A percentile compares a stretch with the other conserved stretches of the same genome.
Conservation (phyloP, 64 coral and sea anemone species). For the Stichodactyla helianthus region DNA sequence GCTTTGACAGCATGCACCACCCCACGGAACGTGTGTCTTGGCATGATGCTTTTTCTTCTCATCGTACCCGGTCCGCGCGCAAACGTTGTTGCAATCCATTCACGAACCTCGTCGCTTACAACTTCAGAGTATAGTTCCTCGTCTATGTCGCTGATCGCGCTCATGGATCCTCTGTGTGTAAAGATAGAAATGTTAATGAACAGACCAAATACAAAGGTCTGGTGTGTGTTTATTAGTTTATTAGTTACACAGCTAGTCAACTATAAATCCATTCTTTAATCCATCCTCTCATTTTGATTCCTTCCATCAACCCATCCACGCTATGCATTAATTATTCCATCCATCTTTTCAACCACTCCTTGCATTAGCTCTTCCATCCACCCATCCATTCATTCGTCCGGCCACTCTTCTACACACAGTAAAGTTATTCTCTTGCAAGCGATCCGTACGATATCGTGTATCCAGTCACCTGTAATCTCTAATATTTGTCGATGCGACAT, state of each 20-base stretch:
- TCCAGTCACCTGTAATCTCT: slow-evolving; percentile 65
- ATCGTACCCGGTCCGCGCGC: slow-evolving; percentile 52
- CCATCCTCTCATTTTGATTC: no score
- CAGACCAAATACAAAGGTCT: no score
- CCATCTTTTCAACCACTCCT: no score
- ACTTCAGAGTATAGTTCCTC: slow-evolving; percentile 68
- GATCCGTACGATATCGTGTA: neutral
- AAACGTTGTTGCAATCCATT: slow-evolving; percentile 96
- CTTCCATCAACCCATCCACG: no score
- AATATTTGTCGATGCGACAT: slow-evolving; percentile 34
- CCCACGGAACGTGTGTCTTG: slow-evolving; percentile 78
- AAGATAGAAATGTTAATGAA: neutral
- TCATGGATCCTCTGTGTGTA: slow-evolving; percentile 38
- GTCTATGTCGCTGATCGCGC: slow-evolving; percentile 72
- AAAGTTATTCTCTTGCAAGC: neutral
- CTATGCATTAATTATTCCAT: no score
- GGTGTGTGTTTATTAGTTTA: no score
- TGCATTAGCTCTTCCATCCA: no score
- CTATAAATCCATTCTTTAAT: no score
- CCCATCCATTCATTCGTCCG: neutral
- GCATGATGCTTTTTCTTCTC: slow-evolving; percentile 65
- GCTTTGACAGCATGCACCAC: slow-evolving; percentile 94
- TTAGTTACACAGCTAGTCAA: no score
- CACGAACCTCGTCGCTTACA: slow-evolving; percentile 81
- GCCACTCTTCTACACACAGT: neutral